Percentiles rank a stretch among this genome's conserved stretches.
phyloP scores from a whole-genome alignment of 1,140 invertebrate genomes.

The Paramacrobiotus metropolitanus region DNA sequence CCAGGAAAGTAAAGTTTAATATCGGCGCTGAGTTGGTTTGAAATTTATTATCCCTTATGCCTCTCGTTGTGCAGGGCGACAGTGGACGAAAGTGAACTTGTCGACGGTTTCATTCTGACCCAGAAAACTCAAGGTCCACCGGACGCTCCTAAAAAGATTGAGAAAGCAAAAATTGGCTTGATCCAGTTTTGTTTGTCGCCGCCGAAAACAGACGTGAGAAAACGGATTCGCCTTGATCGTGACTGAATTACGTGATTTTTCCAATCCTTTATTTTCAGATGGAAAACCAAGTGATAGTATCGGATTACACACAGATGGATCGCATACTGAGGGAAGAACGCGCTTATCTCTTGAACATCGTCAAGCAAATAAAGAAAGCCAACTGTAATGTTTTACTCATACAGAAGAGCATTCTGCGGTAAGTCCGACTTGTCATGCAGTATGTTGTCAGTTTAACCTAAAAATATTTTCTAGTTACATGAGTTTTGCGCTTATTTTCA shows the following conservation, averaged over 20 bases:
- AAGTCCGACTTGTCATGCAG: constrained; percentile 10
- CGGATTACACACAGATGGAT: constrained; percentile 97
- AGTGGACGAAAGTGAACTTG: constrained; percentile 85
- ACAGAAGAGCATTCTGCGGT: constrained; percentile 93
- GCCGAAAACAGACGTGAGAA: constrained; percentile 84
- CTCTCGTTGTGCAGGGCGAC: constrained; percentile 37
- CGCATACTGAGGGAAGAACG: constrained; percentile 92
- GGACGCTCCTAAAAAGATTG: constrained; percentile 70
- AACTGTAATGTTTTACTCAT: constrained; percentile 94
- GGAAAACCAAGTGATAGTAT: constrained; percentile 89
- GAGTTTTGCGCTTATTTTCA: constrained; percentile 17
- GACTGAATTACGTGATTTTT: constrained; percentile 1
- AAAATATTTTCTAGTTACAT: constrained; percentile 13
- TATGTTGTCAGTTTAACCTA: constrained; percentile 1
- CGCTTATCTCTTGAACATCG: constrained; percentile 90
- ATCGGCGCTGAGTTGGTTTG: too few species aligned
- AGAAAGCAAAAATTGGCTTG: constrained; percentile 94
- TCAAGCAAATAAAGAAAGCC: constrained; percentile 94
- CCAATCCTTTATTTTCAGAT: constrained; percentile 37
- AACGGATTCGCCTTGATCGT: constrained; percentile 3
- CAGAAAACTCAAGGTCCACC: constrained; percentile 58
- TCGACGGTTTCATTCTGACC: constrained; percentile 82
- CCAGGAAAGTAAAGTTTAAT: too few species aligned
- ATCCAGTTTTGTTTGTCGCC: constrained; percentile 99
- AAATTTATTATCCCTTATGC: neutral